Conservation (phyloP, 2,113 vertebrate genomes). For the Gila orcuttii region DNA sequence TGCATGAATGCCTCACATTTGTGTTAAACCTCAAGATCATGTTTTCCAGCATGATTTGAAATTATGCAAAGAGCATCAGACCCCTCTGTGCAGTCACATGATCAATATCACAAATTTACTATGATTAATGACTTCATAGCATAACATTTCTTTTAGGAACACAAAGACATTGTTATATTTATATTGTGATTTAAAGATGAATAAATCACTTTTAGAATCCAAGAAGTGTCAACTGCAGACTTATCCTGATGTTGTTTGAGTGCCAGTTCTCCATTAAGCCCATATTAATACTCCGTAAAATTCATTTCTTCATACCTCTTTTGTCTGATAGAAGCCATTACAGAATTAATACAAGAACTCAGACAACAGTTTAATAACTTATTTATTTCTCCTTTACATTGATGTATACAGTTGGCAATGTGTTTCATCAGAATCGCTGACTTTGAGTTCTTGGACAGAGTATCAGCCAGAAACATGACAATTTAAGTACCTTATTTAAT, state of each 20-base stretch:
- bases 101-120: background rate
- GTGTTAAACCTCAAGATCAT: background rate
- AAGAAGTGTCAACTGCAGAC: background rate
- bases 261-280: too few species aligned
- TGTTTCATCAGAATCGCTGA: background rate
- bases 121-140: too few species aligned
- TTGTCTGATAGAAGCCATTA: background rate
- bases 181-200: too few species aligned
- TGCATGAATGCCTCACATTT: background rate
- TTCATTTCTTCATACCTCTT: background rate
- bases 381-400: constrained; percentile 14
- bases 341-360: background rate
- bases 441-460: background rate
- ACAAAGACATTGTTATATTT: too few species aligned
- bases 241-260: background rate
- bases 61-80: background rate
- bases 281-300: background rate
- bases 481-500: background rate
- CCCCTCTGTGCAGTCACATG: background rate
- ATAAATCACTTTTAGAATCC: background rate
- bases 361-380: constrained; percentile 10
- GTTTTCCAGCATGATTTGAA: background rate
- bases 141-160: too few species aligned
- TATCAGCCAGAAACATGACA: background rate
- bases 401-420: background rate